A percentile compares a stretch with the other conserved stretches of the same genome.
These are phyloP conservation scores for Characodon lateralis DNA, from an alignment of 2,797 vertebrate species.

Conservation along the genomic window DNA sequence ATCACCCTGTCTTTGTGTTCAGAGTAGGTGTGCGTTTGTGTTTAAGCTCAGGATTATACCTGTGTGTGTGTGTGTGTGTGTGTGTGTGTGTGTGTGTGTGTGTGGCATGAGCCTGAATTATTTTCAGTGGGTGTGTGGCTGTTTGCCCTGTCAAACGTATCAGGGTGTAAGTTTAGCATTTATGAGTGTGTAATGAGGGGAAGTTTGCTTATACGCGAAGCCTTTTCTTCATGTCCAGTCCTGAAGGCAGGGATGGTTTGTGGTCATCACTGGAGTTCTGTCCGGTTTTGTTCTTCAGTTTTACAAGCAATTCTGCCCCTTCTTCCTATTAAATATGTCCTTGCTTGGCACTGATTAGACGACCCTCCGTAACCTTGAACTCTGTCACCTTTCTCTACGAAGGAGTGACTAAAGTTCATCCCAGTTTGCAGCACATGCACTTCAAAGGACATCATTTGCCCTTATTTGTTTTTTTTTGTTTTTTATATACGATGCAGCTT, in stretches of 20 bases:
- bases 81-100: conserved; percentile 9
- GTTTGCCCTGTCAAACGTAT: conserved; percentile 29
- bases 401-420: background rate
- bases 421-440: background rate
- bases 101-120: conserved; percentile 22
- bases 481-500: background rate
- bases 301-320: conserved; percentile 55
- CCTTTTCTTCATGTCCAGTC: conserved; percentile 56
- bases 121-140: conserved; percentile 25
- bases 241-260: conserved; percentile 24
- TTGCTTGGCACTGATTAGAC: background rate
- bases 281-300: conserved; percentile 33
- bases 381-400: conserved; percentile 15
- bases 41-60: conserved; percentile 35
- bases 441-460: background rate
- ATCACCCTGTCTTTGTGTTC: conserved; percentile 53
- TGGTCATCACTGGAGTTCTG: conserved; percentile 25
- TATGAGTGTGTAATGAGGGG: conserved; percentile 16
- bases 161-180: conserved; percentile 20
- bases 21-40: conserved; percentile 29
- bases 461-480: background rate
- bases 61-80: conserved; percentile 8
- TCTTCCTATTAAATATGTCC: conserved; percentile 25
- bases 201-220: conserved; percentile 31
- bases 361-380: background rate